A percentile compares a stretch with the other conserved stretches of the same genome.
phyloP scores from a whole-genome alignment of 2,888 invertebrate species.

The Xiphydria camelus region DNA sequence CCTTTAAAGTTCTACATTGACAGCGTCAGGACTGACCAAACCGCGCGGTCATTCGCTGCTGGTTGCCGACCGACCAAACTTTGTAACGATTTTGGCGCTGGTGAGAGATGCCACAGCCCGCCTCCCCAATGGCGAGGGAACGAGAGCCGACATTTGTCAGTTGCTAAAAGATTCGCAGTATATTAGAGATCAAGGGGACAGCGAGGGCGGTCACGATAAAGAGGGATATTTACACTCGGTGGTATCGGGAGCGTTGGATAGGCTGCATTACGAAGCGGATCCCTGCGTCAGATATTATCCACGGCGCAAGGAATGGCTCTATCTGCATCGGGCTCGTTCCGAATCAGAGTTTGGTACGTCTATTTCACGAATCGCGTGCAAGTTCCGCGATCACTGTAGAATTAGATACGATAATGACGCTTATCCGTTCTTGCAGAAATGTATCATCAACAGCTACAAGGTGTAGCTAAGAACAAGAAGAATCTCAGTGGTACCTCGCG shows the following conservation, averaged over 20 bases:
- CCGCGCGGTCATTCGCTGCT: slow-evolving; percentile 85
- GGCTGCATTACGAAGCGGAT: slow-evolving; percentile 87
- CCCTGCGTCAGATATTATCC: slow-evolving; percentile 94
- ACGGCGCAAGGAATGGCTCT: slow-evolving; percentile 93
- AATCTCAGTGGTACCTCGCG: slow-evolving; percentile 52
- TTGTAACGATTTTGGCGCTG: slow-evolving; percentile 85
- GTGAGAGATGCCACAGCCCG: slow-evolving; percentile 94
- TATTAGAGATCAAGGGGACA: slow-evolving; percentile 57
- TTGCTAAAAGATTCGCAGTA: slow-evolving; percentile 78
- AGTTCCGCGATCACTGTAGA: no score
- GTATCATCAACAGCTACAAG: slow-evolving; percentile 70
- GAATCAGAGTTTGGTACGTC: slow-evolving; percentile 72
- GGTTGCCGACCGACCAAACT: slow-evolving; percentile 81
- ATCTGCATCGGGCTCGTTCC: slow-evolving; percentile 76
- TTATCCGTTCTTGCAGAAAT: slow-evolving; percentile 58
- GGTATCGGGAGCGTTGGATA: slow-evolving; percentile 87
- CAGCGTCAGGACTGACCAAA: slow-evolving; percentile 56
- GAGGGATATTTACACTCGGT: slow-evolving; percentile 78
- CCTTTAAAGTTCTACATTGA: no score
- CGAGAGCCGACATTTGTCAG: slow-evolving; percentile 87
- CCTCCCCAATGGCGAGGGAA: slow-evolving; percentile 92
- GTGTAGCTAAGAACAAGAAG: slow-evolving; percentile 63
- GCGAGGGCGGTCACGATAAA: slow-evolving; percentile 45
- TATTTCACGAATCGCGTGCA: no score
- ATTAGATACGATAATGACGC: neutral